Base-by-base conservation (phyloP, 1,140 invertebrate genomes). In the Cephus cinctus region DNA sequence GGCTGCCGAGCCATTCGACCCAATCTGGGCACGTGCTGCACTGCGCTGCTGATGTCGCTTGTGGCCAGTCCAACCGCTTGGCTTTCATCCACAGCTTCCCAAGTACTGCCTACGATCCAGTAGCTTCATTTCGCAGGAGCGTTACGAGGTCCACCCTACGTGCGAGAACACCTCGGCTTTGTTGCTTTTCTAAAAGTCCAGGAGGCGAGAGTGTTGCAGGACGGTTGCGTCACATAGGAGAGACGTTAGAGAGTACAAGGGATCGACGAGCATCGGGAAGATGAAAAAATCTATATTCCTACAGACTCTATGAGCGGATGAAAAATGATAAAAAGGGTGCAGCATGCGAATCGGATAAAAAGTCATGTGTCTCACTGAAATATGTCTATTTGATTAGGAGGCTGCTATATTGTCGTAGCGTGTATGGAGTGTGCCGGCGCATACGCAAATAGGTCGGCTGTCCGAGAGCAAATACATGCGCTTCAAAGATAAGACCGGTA, bases 391-490 rank as follows among this genome's bases (percentile, higher is more conserved):
- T 61, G 54, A 50, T 64, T 60, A 63, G 58, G 59, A 59, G 43
- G 56, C 30, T 44, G 59, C 31, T 45, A 43, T 45, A 56, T 54
- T 48, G 48, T 43, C 31, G 45, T 18, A 56, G 5, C 49, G 53
- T 61, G 50, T 57, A 52, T 59, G 36, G 60, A 65, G 65, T 68
- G 67, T 69, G 65, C 52, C 41, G 41, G 16, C 50, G 67, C 66
- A 66, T 70, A 70, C 43, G 56, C 57, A 70, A 71, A 70, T 70
- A 69, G 36, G 48, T 31, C 48, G 41, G 43, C 27, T 58, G 61
- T 66, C 57, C 60, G 31, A 61, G 57, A 61, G 58, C 59, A 69
- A 71, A 71, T 70, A 66, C 58, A 62, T 65, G 65, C 44, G 45
- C 51, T 50, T 52, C 36, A 38, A 49, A 70, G 65, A 70, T 69